These are phyloP conservation scores for Semotilus atromaculatus DNA, from an alignment of 2,797 vertebrate genomes.

Conservation along the genomic window DNA sequence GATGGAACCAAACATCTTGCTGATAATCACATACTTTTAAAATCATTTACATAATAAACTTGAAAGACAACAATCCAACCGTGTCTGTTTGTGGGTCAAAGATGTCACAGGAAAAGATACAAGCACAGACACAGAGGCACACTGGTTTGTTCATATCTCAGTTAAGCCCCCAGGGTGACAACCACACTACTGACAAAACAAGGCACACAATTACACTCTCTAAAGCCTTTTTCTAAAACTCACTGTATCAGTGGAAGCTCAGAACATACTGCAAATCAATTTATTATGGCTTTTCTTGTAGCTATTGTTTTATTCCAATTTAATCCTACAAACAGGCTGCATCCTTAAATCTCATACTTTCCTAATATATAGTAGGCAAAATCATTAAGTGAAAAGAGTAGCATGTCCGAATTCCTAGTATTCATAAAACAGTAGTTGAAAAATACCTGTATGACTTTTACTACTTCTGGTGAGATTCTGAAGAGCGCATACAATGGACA, in stretches of 20 bases:
- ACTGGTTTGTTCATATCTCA: background rate
- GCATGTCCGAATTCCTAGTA: background rate
- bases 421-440: background rate
- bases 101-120: background rate
- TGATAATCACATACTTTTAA: background rate
- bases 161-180: background rate
- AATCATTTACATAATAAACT: background rate
- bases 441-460: background rate
- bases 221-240: background rate
- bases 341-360: too few relatives aligned
- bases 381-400: background rate
- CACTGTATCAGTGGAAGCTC: background rate
- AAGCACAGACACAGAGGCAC: background rate
- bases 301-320: background rate
- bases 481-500: background rate
- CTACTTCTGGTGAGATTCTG: background rate
- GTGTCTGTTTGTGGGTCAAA: background rate
- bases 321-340: background rate
- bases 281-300: background rate
- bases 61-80: background rate
- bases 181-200: constrained; percentile 20
- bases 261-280: background rate
- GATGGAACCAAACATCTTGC: background rate
- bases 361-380: too few relatives aligned
- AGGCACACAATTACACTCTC: background rate